Percentiles rank a stretch among this genome's conserved stretches.
Evolutionary conservation across 2,797 vertebrate species (phyloP).

Genomic region (Chelonia mydas): DNA sequence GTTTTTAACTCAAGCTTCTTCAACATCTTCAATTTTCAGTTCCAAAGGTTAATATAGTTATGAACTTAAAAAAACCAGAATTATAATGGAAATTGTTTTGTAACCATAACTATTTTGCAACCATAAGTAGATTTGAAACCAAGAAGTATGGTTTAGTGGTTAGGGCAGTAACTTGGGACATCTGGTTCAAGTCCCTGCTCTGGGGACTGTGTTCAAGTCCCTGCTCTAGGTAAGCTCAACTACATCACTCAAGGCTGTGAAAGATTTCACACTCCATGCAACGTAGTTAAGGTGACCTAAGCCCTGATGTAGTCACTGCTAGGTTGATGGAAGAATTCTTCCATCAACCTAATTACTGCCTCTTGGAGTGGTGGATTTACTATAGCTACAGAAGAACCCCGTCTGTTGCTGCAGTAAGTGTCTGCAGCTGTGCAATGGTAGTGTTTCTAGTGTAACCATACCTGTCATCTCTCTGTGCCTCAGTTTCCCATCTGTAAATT

Average conservation of each 20-base stretch:
- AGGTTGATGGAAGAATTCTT: neutral
- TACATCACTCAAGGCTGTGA: neutral
- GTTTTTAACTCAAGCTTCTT: neutral
- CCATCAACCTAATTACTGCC: neutral
- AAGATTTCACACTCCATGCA: neutral
- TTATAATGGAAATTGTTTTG: neutral
- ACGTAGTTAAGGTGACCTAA: neutral
- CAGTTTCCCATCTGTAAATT: constrained; percentile 61
- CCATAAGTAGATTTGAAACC: neutral
- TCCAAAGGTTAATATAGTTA: neutral
- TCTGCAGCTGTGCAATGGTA: neutral
- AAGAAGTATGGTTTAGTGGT: neutral
- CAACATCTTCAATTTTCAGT: neutral
- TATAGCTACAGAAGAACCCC: neutral
- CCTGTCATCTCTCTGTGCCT: constrained; percentile 1
- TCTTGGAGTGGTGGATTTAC: neutral
- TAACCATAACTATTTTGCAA: neutral
- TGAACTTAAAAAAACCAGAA: neutral
- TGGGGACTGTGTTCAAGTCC: neutral
- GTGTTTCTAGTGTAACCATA: neutral
- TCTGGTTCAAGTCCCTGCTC: neutral
- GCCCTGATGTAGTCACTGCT: neutral
- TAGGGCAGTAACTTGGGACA: neutral
- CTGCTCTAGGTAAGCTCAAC: neutral
- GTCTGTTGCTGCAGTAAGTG: neutral